Base-by-base conservation (phyloP, 2,888 invertebrate species). In the Nemotelus pantherinus region DNA sequence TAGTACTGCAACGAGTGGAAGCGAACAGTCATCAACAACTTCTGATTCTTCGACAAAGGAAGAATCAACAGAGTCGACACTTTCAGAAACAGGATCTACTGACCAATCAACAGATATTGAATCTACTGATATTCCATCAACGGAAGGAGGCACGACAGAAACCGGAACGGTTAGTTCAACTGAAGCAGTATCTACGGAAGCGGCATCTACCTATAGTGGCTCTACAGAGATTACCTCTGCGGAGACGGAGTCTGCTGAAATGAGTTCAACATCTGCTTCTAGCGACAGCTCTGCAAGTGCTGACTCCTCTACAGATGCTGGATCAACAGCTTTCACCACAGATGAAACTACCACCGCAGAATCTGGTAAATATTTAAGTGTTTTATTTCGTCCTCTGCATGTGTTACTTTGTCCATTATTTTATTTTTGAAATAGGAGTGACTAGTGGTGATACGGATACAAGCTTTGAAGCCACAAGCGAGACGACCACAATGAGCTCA, bases 101-200 rank as follows among this genome's bases (percentile, higher is more conserved):
- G 44, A 41, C 9, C 80, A 81, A 9, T 81, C 81, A 25, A 63
- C 60, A 25, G 78, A 80, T n/a, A 77, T 53, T 50, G 63, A 53
- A 65, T 6, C 60, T 2, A 67, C 58, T 39, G 50, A 9, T 4
- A 47, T 25, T 44, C n/a, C 64, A 25, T 63, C 78, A 6, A 71
- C 75, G 3, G 78, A 72, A 45, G 78, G 80, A 45, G 76, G 25
- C 25, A 25, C 25, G 25, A 25, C 25, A 25, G 25, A 25, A 25
- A 25, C 25, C 2, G 67, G 67, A 48, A 25, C 25, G 25, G 25
- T 25, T 25, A 25, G 25, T 25, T 50, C n/a, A 25, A 67, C 67
- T 25, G 67, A 67, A 7, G 43, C 63, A 3, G 57, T 2, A 25
- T 25, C n/a, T 25, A 68, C 68, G 43, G 45, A 25, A 68, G 45